phyloP scores from a whole-genome alignment of 2,888 invertebrate species.

The Perizoma flavofasciatum region DNA sequence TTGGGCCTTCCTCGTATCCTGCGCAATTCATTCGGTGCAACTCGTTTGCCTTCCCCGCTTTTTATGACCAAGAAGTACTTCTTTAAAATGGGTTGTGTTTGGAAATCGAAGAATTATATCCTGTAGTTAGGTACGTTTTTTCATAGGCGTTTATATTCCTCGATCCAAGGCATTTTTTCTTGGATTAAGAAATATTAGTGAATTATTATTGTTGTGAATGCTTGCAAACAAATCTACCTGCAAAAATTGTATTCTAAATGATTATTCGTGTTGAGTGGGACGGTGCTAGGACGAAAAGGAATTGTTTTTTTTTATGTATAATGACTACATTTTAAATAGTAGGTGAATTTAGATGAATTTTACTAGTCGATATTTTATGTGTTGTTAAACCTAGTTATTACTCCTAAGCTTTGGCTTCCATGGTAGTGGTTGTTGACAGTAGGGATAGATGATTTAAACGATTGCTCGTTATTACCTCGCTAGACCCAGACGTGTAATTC shows the following conservation, averaged over 20 bases:
- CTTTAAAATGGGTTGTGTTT: constrained; percentile 39
- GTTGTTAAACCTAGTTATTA: constrained; percentile 10
- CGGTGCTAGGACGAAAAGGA: constrained; percentile 20
- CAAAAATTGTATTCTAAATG: constrained; percentile 3
- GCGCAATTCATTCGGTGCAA: constrained; percentile 36
- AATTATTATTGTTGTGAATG: constrained; percentile 23
- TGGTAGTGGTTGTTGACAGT: constrained; percentile 10
- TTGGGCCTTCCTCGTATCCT: constrained; percentile 35
- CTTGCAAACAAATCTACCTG: constrained; percentile 18
- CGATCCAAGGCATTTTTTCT: constrained; percentile 4
- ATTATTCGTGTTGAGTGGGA: constrained; percentile 13
- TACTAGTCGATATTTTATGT: constrained; percentile 32
- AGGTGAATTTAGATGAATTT: constrained; percentile 34
- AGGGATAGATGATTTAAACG: constrained; percentile 8
- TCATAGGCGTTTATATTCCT: constrained; percentile 14
- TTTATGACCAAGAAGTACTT: constrained; percentile 51
- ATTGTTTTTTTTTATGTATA: constrained; percentile 22
- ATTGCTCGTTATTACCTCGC: constrained; percentile 10
- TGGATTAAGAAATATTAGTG: not conserved
- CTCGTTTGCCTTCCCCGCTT: constrained; percentile 46
- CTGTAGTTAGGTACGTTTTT: constrained; percentile 11
- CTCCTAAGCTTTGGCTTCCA: constrained; percentile 19
- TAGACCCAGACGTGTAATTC: constrained; percentile 13
- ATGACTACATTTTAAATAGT: constrained; percentile 28
- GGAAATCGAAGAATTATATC: constrained; percentile 18